Evolutionary conservation across 2,888 invertebrate species (phyloP), one percentile per base, ranked within the genome.

Genomic region (Agrochola circellaris): DNA sequence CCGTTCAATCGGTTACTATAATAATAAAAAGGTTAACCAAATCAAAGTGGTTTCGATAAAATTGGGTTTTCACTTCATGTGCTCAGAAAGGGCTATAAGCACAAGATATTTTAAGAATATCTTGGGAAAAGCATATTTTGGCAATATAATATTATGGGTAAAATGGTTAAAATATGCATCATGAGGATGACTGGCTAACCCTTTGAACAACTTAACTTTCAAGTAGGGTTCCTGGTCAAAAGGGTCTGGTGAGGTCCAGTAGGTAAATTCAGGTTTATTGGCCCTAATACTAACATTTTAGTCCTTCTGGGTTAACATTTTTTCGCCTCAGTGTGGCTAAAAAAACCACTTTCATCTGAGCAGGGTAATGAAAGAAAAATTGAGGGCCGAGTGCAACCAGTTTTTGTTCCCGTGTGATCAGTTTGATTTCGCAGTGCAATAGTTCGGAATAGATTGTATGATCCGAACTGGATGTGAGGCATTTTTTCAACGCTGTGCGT

Each of bases 311-410:
- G 2, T 15, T 54, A 34, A 38, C 8, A 0, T 11, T 23, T 64
- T 23, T 38, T 64, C 34, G 23, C 23, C 17, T 15, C 3, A 54
- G 17, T 56, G 23, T 9, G 1, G 11, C 15, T n/a, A 30, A 64
- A 81, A 51, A 26, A n/a, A 30, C 15, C 23, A 34, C 6, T 51
- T 42, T 48, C 17, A n/a, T 65, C 3, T 34, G 60, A 73, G 11
- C 54, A 20, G 48, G 15, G 73, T 85, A 88, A 84, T 86, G 79
- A 83, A 85, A 83, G 75, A 85, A 88, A 83, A 86, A 90, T 87
- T 87, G 83, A 70, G 42, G 51, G 56, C 54, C 30, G 64, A 26
- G 30, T 66, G 65, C 68, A 62, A 51, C 64, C 54, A 56, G 48
- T 82, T 81, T 77, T 70, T 72, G 75, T 74, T 64, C 45, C 54